Base-by-base conservation (phyloP, 2,113 vertebrate genomes). In the Nymphicus hollandicus region DNA sequence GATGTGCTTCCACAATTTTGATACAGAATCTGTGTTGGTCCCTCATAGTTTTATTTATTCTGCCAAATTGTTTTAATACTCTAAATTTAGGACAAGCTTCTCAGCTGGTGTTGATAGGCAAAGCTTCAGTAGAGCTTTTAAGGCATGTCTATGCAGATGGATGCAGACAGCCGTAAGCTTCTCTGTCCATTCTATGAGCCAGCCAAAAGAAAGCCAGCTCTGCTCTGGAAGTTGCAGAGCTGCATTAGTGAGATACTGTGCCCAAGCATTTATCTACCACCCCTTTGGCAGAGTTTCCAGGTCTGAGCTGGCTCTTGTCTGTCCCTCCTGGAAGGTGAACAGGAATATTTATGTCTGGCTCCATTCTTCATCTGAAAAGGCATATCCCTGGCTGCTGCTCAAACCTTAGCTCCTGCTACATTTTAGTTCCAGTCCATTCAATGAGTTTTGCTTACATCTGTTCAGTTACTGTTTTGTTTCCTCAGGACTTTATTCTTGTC, bases 1-100 rank as follows among this genome's bases (percentile, higher is more conserved):
- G 64, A 92, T 41, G 19, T 37, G 5, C 37, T 81, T 76, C 73
- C 52, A 61, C 37, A 84, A 24, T 88, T 79, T 87, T 82, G 47
- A 33, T 82, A 49, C 56, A 76, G 44, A 82, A 71, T 89, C 19
- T 91, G 65, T 71, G 39, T 52, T 82, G 33, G 17, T 60, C 23
- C 61, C 35, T 93, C 52, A 69, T 29, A 81, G 47, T 93, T 92
- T 33, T 81, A 66, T 43, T 88, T 92, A 43, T 73, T 81, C 55
- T 91, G 92, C 80, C 86, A 96, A 94, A 93, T 70, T 55, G 12
- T 74, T 96, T 88, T 92, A 95, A 78, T 94, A 22, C n/a, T 39
- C 52, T 84, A 78, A 66, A 93, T 93, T 78, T 86, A 81, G 76
- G 65, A 33, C 41, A 73, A 2, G 33, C 43, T 92, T 86, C 85